Percentiles rank a stretch among this genome's conserved stretches.
phyloP scores from a whole-genome alignment of 2,888 invertebrate genomes.

The Euproctis similis region DNA sequence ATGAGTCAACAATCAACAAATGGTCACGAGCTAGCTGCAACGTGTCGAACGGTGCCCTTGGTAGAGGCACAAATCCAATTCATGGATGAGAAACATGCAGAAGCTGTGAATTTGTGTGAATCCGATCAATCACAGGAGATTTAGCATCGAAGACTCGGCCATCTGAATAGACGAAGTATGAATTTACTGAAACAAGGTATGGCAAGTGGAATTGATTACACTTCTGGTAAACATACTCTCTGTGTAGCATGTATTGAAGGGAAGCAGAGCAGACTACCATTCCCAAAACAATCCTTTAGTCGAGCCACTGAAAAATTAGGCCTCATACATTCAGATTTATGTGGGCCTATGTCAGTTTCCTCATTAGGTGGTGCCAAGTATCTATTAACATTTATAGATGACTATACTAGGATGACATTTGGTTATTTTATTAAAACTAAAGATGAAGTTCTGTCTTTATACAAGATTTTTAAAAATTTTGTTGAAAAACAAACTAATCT shows the following conservation, averaged over 20 bases:
- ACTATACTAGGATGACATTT: conserved; percentile 1
- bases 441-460: neutral
- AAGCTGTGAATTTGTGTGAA: neutral
- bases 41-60: neutral
- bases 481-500: conserved; percentile 1
- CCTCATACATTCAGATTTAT: conserved; percentile 12
- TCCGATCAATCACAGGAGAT: neutral
- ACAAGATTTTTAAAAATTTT: neutral
- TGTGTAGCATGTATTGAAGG: conserved; percentile 13
- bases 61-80: neutral
- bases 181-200: conserved; percentile 1
- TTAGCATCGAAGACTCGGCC: neutral
- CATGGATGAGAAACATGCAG: neutral
- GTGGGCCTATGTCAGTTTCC: conserved; percentile 10
- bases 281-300: conserved; percentile 5
- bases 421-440: conserved; percentile 1
- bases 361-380: conserved; percentile 4
- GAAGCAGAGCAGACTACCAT: conserved; percentile 18
- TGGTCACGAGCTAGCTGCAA: neutral
- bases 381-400: conserved; percentile 7
- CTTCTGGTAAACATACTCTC: neutral
- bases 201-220: neutral
- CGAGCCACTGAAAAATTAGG: conserved; percentile 3
- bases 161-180: neutral
- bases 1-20: neutral